Percentiles rank a stretch among this genome's conserved stretches.
Conservation (phyloP, 2,888 invertebrate genomes). For the Clitarchus hookeri region DNA sequence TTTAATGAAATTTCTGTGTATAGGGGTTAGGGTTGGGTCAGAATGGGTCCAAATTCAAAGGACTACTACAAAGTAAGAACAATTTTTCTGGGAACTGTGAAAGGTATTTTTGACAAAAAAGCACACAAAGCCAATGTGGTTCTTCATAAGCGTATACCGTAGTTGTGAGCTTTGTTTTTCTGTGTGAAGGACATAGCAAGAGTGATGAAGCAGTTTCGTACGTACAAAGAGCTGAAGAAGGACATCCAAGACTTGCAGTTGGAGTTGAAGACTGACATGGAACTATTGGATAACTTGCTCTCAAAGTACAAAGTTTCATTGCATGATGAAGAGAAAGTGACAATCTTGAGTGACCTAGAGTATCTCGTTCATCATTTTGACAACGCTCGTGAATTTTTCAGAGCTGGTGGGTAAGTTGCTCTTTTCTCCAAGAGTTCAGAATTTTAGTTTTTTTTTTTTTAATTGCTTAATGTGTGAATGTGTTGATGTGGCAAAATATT, state of each 20-base stretch:
- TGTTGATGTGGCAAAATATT: no score
- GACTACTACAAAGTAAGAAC: no score
- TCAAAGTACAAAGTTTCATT: slow-evolving; percentile 47
- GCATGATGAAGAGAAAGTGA: slow-evolving; percentile 53
- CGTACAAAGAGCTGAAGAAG: slow-evolving; percentile 68
- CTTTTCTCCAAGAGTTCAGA: neutral
- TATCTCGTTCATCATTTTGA: slow-evolving; percentile 79
- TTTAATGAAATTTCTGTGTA: no score
- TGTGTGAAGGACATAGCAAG: slow-evolving; percentile 52
- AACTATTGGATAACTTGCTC: slow-evolving; percentile 64
- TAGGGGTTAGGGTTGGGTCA: no score
- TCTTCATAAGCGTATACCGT: no score
- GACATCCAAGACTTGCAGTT: slow-evolving; percentile 66
- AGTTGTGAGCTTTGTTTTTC: no score
- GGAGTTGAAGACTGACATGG: slow-evolving; percentile 68
- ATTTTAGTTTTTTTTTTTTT: no score
- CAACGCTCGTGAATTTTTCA: slow-evolving; percentile 72
- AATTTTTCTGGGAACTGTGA: no score
- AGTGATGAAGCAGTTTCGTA: slow-evolving; percentile 58
- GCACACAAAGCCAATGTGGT: no score
- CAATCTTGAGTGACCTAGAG: slow-evolving; percentile 67
- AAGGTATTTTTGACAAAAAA: no score
- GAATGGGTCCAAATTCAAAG: no score
- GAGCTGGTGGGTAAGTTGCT: slow-evolving; percentile 60
- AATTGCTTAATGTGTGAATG: no score